phyloP scores from a whole-genome alignment of 2,113 vertebrate genomes.

The Romanogobio albipinnatus region DNA sequence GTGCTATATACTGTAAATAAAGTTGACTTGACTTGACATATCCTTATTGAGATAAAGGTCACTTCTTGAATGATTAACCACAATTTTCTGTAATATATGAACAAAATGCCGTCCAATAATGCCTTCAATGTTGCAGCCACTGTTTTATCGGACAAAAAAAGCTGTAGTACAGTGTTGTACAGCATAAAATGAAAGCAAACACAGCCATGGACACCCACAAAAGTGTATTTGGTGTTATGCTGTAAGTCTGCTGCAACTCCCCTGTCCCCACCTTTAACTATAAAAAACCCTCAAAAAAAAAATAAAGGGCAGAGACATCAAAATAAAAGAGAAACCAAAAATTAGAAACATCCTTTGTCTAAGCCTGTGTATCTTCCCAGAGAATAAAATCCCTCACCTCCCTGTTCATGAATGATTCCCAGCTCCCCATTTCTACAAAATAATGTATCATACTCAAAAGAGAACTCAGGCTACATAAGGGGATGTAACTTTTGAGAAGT shows the following conservation, averaged over 20 bases:
- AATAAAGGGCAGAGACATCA: constrained; percentile 38
- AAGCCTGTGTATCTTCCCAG: constrained; percentile 13
- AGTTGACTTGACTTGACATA: not conserved
- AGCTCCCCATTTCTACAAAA: constrained; percentile 52
- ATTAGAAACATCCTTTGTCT: constrained; percentile 54
- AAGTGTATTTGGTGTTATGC: constrained; percentile 42
- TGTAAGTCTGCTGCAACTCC: constrained; percentile 63
- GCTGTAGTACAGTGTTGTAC: not conserved
- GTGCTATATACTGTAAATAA: too few species aligned
- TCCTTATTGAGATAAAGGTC: not conserved
- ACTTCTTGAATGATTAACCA: not conserved
- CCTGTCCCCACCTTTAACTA: constrained; percentile 40
- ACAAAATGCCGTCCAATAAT: not conserved
- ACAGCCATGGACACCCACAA: constrained; percentile 3
- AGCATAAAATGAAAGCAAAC: constrained; percentile 11
- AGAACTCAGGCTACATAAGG: constrained; percentile 51
- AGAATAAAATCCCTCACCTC: constrained; percentile 39
- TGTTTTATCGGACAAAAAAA: constrained; percentile 18
- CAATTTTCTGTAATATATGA: not conserved
- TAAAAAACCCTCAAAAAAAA: not conserved
- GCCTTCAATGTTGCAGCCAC: not conserved
- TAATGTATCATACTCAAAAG: constrained; percentile 56
- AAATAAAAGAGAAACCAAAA: constrained; percentile 38
- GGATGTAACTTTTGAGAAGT: constrained; percentile 54
- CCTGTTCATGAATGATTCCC: constrained; percentile 36